Evolutionary conservation across 2,113 vertebrate genomes (phyloP), one percentile per base, ranked within the genome.

Genomic region (Phainopepla nitens): DNA sequence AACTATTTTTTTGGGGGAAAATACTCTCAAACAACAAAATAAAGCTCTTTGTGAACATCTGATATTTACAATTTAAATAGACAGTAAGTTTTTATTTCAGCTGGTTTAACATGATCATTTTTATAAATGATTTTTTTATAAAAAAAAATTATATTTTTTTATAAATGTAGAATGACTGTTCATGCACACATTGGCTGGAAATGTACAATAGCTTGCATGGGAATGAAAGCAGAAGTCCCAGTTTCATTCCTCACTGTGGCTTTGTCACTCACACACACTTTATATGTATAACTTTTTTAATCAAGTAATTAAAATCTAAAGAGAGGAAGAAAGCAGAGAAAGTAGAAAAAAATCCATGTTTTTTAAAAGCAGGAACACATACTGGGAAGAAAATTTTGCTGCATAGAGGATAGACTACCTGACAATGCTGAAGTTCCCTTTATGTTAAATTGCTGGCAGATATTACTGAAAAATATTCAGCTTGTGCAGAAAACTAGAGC

Each of bases 181-280:
- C 11, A 17, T 2, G 3, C 33, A 61, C 44, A 50, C 10, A 45
- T 7, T 82, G 47, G 20, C 47, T 54, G 39, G 27, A 54, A 82
- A 77, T 13, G 50, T 8, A 25, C 0, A 39, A 39, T 39, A 0
- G 31, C 7, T 57, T 29, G 14, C 7, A 56, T 0, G 0, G 29
- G 35, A 71, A 71, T 1, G 19, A 36, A 57, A 20, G 23, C 36
- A 82, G 29, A 80, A 68, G 5, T 31, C 36, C 15, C 17, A n/a
- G 0, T 31, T 58, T n/a, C 47, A 13, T 9, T 22, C 13, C 39
- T 28, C 10, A 13, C 4, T 13, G 13, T 70, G 56, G 65, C 65
- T 78, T 28, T 39, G 49, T 64, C 49, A 58, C 10, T 57, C 14
- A 42, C 0, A 1, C 39, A 39, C 12, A 39, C 39, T 39, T 39